phyloP scores from a whole-genome alignment of 2,888 invertebrate species.

The Acanthosepion lycidas region DNA sequence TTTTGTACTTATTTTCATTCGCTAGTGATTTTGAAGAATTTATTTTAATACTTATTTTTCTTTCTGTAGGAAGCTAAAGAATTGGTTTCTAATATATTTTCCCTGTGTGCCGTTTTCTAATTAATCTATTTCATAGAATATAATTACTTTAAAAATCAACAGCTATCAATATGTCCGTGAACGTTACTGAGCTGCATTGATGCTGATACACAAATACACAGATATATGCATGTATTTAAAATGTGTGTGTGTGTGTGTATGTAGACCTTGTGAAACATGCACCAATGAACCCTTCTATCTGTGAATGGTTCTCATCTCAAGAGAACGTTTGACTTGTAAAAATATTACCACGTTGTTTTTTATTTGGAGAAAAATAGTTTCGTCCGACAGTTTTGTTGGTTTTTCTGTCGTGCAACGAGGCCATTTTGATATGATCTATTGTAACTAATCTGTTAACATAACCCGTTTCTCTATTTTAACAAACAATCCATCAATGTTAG shows the following conservation, averaged over 20 bases:
- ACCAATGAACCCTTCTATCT: not conserved
- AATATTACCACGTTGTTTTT: not conserved
- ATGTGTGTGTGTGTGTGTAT: not conserved
- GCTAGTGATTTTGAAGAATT: no score
- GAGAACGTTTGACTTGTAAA: not conserved
- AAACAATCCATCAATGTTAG: not conserved
- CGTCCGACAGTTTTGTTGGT: not conserved
- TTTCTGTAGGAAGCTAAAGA: no score
- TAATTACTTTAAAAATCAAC: no score
- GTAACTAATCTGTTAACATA: slow-evolving; percentile 20
- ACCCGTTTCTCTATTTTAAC: not conserved
- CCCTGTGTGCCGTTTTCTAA: no score
- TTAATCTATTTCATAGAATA: no score
- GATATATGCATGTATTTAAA: not conserved
- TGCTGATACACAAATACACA: not conserved
- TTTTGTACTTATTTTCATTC: no score
- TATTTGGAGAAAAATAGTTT: not conserved
- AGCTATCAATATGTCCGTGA: no score
- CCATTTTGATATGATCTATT: not conserved
- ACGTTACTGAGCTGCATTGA: no score
- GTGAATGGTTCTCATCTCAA: not conserved
- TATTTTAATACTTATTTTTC: no score
- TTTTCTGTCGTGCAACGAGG: not conserved
- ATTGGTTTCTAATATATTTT: no score
- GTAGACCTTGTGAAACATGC: not conserved